Conservation (phyloP, 2,888 invertebrate species). For the Mycogona germanica region DNA sequence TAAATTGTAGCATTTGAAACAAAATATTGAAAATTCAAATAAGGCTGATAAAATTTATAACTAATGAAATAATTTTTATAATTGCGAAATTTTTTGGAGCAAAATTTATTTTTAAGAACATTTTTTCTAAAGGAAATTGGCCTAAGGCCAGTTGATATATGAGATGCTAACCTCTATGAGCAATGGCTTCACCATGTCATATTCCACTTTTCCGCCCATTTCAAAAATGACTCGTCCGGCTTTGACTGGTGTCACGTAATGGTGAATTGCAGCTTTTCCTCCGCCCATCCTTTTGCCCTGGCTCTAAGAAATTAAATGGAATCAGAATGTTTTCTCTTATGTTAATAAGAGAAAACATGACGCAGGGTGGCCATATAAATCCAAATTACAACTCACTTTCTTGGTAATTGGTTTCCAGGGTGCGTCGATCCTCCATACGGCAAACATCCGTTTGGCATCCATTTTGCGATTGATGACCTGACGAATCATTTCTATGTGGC, state of each 20-base stretch:
- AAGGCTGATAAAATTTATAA: too few relatives aligned
- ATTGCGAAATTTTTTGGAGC: too few relatives aligned
- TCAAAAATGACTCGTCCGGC: constrained; percentile 84
- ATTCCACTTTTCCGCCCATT: constrained; percentile 82
- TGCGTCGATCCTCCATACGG: constrained; percentile 83
- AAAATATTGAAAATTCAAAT: too few relatives aligned
- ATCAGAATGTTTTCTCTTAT: background rate
- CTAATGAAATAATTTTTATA: too few relatives aligned
- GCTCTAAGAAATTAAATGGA: constrained; percentile 41
- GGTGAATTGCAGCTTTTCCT: constrained; percentile 88
- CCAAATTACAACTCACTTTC: constrained; percentile 40
- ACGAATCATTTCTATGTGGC: constrained; percentile 84
- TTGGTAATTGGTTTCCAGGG: constrained; percentile 94
- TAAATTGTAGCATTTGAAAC: too few relatives aligned
- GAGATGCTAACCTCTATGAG: constrained; percentile 47
- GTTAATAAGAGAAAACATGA: constrained; percentile 8
- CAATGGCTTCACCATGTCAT: constrained; percentile 37
- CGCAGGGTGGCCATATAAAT: background rate
- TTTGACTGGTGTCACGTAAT: constrained; percentile 89
- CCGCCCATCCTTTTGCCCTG: constrained; percentile 90
- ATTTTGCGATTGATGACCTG: constrained; percentile 61
- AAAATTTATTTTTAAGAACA: too few relatives aligned
- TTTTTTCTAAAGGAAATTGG: too few relatives aligned
- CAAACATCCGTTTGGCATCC: constrained; percentile 72
- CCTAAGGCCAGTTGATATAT: too few relatives aligned